A percentile compares a stretch with the other conserved stretches of the same genome.
Conservation (phyloP, 2,797 vertebrate genomes). For the Coracias cyanogaster region DNA sequence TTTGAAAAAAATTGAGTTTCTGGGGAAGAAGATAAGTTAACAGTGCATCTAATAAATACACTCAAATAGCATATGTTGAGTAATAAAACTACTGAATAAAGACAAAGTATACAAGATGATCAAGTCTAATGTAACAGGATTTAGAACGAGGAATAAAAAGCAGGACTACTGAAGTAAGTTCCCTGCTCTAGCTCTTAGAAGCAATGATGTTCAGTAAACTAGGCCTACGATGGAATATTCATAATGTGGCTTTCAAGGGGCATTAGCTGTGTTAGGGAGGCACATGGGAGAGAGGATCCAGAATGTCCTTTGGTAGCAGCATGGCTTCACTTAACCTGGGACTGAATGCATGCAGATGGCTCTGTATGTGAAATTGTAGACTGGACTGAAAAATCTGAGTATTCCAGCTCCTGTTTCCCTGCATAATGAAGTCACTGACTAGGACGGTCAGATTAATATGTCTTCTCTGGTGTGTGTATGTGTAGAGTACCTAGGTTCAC, state of each 20-base stretch:
- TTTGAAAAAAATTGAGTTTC: background rate
- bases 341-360: background rate
- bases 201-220: background rate
- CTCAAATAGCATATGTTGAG: background rate
- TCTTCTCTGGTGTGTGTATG: background rate
- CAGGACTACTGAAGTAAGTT: background rate
- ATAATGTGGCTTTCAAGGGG: too few relatives aligned
- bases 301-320: background rate
- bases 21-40: background rate
- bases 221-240: background rate
- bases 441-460: background rate
- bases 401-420: background rate
- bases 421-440: background rate
- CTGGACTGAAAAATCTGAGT: conserved; percentile 36
- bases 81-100: background rate
- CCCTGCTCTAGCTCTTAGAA: background rate
- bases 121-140: background rate
- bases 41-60: background rate
- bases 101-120: background rate
- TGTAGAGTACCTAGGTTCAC: background rate
- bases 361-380: background rate
- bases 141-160: background rate
- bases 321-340: background rate
- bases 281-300: background rate
- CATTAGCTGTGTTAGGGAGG: background rate